Base-by-base conservation (phyloP, 2,888 invertebrate genomes). In the Hydraecia micacea region DNA sequence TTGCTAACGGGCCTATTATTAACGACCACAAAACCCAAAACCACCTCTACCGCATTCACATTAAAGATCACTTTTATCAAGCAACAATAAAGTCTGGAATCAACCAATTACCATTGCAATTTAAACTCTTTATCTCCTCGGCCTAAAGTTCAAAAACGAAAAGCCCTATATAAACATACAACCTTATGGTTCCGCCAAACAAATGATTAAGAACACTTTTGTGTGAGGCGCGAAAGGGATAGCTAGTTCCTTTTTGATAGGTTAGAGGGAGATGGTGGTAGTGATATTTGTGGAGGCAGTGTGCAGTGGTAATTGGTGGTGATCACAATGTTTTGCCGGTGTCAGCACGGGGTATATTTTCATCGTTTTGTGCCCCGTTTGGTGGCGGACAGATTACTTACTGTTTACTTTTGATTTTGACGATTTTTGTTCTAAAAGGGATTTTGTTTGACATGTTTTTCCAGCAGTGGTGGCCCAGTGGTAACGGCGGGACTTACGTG, bases 221-320 rank as follows among this genome's bases (percentile, higher is more conserved):
- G 91, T 92, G 91, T 89, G 87, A 80, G 65, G 92, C 65, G 73
- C 7, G 83, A 93, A 74, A 87, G 91, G 87, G 93, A 92, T 63
- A 75, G 86, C 3, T n/a, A 68, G 55, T 42, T 5, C 21, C 3
- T 13, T 25, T 32, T 71, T 9, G 1, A 49, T 73, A 42, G 2
- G 80, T 75, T 62, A 80, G 86, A 92, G 72, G 68, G 85, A 86
- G 88, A 88, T 67, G 60, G 81, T 63, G 85, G 52, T 88, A 86
- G 75, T 78, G 88, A 91, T 94, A 93, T 94, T 93, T 93, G 95
- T 92, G 92, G 94, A 94, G 91, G 91, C 91, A 92, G 92, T 92
- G 92, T 94, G 94, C 94, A 92, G 91, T 92, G 93, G 95, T 97
- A 96, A 97, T 97, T 97, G 96, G 95, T 94, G 95, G 94, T 95